These are phyloP conservation scores for Lordiphosa clarofinis DNA, from an alignment of 1,140 invertebrate genomes.

Conservation along the genomic window DNA sequence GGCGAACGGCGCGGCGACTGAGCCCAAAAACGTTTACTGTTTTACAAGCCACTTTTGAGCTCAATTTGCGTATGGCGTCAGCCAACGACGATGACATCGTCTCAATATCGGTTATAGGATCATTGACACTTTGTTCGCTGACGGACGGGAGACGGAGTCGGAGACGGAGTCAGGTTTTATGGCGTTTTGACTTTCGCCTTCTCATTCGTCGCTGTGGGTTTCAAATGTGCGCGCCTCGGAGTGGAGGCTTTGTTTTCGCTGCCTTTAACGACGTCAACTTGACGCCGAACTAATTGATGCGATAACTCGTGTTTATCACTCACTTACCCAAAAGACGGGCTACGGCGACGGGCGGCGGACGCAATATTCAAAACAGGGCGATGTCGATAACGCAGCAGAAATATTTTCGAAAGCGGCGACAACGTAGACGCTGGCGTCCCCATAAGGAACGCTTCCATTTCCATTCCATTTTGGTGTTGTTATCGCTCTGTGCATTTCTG, in stretches of 20 bases:
- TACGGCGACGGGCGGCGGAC: conserved; percentile 6
- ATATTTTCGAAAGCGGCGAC: conserved; percentile 46
- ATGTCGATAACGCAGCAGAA: conserved; percentile 57
- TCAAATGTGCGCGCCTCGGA: conserved; percentile 9
- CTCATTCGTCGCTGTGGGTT: not conserved
- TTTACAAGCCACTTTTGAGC: conserved; percentile 71
- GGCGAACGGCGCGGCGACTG: not conserved
- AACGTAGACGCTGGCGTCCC: conserved; percentile 19
- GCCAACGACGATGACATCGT: conserved; percentile 18
- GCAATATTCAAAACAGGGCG: conserved; percentile 61
- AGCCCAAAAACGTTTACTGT: conserved; percentile 62
- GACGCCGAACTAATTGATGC: conserved; percentile 77
- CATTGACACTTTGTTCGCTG: conserved; percentile 65
- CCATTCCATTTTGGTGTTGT: conserved; percentile 39
- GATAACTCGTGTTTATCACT: conserved; percentile 78
- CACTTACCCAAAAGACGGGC: conserved; percentile 47
- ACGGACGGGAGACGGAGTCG: conserved; percentile 2
- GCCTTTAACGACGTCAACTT: conserved; percentile 74
- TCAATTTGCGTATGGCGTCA: conserved; percentile 66
- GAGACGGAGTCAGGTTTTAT: conserved; percentile 42
- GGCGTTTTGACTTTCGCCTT: conserved; percentile 69
- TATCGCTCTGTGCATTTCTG: conserved; percentile 55
- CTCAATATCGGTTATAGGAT: conserved; percentile 77
- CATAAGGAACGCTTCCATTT: conserved; percentile 60
- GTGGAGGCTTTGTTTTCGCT: conserved; percentile 47